Conservation (phyloP, 1,140 invertebrate genomes). For the Heliconius nattereri region DNA sequence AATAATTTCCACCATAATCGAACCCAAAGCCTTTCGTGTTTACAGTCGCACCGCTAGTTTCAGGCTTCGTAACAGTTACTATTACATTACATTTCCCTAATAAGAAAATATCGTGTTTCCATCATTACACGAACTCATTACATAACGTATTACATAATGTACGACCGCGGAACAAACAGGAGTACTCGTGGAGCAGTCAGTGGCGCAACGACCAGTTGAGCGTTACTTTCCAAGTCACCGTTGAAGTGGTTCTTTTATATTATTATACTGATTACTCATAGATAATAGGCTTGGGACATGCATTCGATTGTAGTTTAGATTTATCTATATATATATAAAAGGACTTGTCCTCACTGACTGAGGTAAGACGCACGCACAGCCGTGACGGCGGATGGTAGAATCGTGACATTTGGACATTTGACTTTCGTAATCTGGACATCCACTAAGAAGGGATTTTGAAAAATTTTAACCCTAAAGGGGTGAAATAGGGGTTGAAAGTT, state of each 20-base stretch:
- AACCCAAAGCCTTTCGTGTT: too few relatives aligned
- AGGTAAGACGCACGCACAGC: too few relatives aligned
- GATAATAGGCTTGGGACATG: neutral
- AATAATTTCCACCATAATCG: too few relatives aligned
- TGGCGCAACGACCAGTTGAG: slow-evolving; percentile 1
- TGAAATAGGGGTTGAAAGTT: too few relatives aligned
- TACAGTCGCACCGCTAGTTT: too few relatives aligned
- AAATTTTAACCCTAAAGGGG: too few relatives aligned
- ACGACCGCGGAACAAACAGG: neutral
- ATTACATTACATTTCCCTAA: neutral
- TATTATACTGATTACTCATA: neutral
- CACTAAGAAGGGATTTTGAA: too few relatives aligned
- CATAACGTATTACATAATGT: slow-evolving; percentile 6
- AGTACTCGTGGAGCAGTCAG: neutral
- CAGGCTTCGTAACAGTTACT: too few relatives aligned
- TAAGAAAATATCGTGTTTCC: neutral
- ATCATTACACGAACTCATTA: neutral
- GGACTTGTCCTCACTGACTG: too few relatives aligned
- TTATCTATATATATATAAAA: neutral
- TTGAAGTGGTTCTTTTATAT: neutral
- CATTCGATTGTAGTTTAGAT: neutral
- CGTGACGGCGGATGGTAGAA: too few relatives aligned
- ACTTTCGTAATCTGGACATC: too few relatives aligned
- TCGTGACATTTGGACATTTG: too few relatives aligned
- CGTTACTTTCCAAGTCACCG: neutral